Evolutionary conservation across 37 sponge, comb jelly and placozoan species (phyloP), one percentile per base, ranked within the genome.

Genomic region (Haliclona indistincta): DNA sequence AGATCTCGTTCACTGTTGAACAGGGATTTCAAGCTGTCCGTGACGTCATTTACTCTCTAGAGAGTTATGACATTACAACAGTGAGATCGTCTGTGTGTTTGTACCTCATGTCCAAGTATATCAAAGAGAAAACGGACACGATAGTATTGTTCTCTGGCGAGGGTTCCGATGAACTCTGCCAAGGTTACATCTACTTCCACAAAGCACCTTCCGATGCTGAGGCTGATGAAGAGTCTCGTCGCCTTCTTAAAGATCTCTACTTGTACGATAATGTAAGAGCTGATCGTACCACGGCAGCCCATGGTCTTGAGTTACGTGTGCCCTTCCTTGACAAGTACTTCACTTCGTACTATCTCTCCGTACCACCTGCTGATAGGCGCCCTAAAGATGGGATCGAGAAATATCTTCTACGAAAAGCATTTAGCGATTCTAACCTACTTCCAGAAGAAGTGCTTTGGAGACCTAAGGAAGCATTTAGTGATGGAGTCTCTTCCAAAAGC

Each of bases 151-250:
- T 91, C 42, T 63, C 49, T 17, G 90, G 90, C 10, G 90, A 89
- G 43, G 90, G 84, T 0, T 29, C 81, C 34, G 92, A 91, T 70
- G 92, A 91, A 51, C 56, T 87, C 1, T 74, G 76, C 49, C 80
- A 78, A 32, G 87, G 87, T 22, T 91, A 91, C 75, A 53, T 83
- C 38, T 86, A 86, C 71, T 91, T 91, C 70, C 83, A 86, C 74
- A 78, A 79, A 25, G 80, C 87, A 23, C 87, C 92, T 1, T 51
- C 70, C 35, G 49, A 71, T 3, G 65, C 61, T 20, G 72, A 76
- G 5, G 77, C 47, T 28, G 76, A 87, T n/a, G 33, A 5, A 36
- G 82, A 87, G 67, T 76, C 73, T 40, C 51, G 61, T 1, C 56
- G 76, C 42, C 68, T 76, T 28, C 77, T 87, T 43, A 28, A 75